Evolutionary conservation across 1,140 invertebrate species (phyloP).

Genomic region (Diprion similis): DNA sequence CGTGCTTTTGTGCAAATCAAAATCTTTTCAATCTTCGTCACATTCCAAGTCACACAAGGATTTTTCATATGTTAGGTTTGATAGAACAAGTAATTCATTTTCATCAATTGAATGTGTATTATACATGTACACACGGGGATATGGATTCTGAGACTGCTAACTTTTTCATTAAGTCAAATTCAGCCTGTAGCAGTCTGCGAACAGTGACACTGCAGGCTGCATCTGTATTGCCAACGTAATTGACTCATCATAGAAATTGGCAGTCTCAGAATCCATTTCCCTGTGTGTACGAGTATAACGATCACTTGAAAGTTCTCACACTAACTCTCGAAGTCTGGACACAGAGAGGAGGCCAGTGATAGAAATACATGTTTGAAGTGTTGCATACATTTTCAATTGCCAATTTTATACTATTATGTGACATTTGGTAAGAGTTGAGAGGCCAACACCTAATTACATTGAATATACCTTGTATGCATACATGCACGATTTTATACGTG

Average conservation of each 20-base stretch:
- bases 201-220: no score
- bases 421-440: no score
- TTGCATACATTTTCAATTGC: neutral
- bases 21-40: neutral
- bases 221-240: no score
- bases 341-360: slow-evolving; percentile 51
- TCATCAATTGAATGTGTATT: neutral
- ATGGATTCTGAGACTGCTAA: no score
- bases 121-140: no score
- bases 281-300: neutral
- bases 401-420: neutral
- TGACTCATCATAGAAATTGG: no score
- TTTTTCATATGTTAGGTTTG: neutral
- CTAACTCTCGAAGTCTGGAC: slow-evolving; percentile 54
- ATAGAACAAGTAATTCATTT: neutral
- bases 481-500: neutral
- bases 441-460: neutral
- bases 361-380: neutral
- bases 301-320: slow-evolving; percentile 44
- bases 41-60: neutral
- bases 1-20: neutral
- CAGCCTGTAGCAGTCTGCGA: no score
- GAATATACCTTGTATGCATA: neutral
- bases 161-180: no score
- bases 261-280: neutral